Base-by-base conservation (phyloP, 2,797 vertebrate species). In the Chaetodon trifasciatus region DNA sequence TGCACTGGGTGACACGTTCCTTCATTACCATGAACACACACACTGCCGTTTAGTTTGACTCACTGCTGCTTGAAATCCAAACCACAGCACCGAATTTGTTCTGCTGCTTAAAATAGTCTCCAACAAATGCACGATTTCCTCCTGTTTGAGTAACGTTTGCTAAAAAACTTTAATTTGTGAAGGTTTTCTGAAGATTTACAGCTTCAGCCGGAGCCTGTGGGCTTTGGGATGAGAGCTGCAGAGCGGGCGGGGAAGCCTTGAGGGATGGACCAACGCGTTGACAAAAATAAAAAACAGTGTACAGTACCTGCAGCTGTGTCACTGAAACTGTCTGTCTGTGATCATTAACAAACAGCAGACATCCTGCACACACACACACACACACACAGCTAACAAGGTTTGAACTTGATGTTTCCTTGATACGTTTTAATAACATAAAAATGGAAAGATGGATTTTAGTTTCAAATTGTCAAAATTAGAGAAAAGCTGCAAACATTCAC, bases 61-160 rank as follows among this genome's bases (percentile, higher is more conserved):
- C 39, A 24, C 62, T 37, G 52, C 62, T 60, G 23, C 44, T 44
- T 4, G 1, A 15, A 4, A 35, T 60, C 35, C 60, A 70, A 17
- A 74, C n/a, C 28, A 74, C 28, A 61, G 66, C 58, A 69, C 15
- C 57, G 67, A 75, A 60, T 72, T 44, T 78, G 52, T 56, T 78
- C 49, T 0, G 42, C 42, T n/a, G 16, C 72, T 79, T 24, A 62
- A 66, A 71, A 78, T 63, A 53, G 55, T 76, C 46, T 9, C 66
- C 8, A n/a, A 28, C 12, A 63, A 62, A 46, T 47, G 66, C n/a
- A 50, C 73, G 0, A 9, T 60, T 64, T 68, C 50, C 32, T 69
- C 24, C 32, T 42, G 24, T 44, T 60, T 58, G 10, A 21, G 47
- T 4, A 1, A 55, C 24, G 6, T n/a, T 60, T 60, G 3, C 10